A percentile compares a stretch with the other conserved stretches of the same genome.
phyloP scores from a whole-genome alignment of 2,888 invertebrate genomes.

The Habroteleia sp. region DNA sequence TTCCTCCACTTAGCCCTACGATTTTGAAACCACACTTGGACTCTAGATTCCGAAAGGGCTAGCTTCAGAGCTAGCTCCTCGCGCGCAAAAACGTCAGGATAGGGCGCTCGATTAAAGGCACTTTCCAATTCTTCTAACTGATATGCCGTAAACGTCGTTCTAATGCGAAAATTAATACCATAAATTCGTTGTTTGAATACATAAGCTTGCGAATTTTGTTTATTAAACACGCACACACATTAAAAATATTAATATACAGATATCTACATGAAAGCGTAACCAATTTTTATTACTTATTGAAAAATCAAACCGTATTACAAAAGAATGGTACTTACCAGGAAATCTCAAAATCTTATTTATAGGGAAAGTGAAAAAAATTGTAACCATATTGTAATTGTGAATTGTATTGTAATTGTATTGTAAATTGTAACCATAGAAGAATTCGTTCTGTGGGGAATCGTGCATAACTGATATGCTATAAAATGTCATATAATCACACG shows the following conservation, averaged over 20 bases:
- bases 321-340: too few relatives aligned
- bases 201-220: slow-evolving; percentile 7
- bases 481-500: too few relatives aligned
- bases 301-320: too few relatives aligned
- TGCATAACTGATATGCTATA: slow-evolving; percentile 16
- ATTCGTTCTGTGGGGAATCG: slow-evolving; percentile 17
- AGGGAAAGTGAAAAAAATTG: too few relatives aligned
- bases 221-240: too few relatives aligned
- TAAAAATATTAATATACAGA: too few relatives aligned
- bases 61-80: slow-evolving; percentile 96
- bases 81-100: slow-evolving; percentile 97
- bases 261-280: too few relatives aligned
- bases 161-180: slow-evolving; percentile 79
- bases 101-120: slow-evolving; percentile 96
- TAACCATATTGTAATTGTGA: too few relatives aligned
- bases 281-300: too few relatives aligned
- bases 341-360: too few relatives aligned
- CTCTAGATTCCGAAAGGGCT: slow-evolving; percentile 90
- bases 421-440: slow-evolving; percentile 20
- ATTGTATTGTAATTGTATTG: too few relatives aligned
- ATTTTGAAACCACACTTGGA: slow-evolving; percentile 94
- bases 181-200: not conserved
- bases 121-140: slow-evolving; percentile 96
- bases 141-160: slow-evolving; percentile 97
- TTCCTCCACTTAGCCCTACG: slow-evolving; percentile 97